A percentile compares a stretch with the other conserved stretches of the same genome.
phyloP scores from a whole-genome alignment of 1,140 invertebrate species.

The Acromyrmex echinatior region DNA sequence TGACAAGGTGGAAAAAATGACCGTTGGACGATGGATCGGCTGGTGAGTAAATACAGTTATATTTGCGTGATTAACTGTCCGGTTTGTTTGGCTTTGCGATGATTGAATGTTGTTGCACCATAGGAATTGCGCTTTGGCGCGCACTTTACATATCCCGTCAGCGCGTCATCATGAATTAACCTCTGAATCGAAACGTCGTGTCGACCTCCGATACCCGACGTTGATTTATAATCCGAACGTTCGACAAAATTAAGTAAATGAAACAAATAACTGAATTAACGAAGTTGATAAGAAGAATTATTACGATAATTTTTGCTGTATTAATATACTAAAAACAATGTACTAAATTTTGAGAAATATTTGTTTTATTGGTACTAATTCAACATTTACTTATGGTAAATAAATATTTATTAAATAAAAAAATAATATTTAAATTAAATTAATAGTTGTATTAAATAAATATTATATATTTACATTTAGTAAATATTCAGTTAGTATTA shows the following conservation, averaged over 20 bases:
- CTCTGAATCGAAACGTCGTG: constrained; percentile 22
- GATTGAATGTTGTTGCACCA: background rate
- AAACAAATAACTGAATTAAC: background rate
- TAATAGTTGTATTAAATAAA: too few relatives aligned
- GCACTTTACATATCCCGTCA: constrained; percentile 1
- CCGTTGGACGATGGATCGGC: background rate
- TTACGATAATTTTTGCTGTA: background rate
- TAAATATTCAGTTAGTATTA: too few relatives aligned
- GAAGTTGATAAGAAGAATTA: background rate
- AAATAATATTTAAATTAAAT: too few relatives aligned
- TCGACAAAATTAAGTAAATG: background rate
- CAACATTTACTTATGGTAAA: too few relatives aligned
- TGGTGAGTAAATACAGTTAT: constrained; percentile 38
- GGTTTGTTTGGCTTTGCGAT: background rate
- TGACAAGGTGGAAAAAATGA: background rate
- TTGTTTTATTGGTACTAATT: background rate
- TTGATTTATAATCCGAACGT: constrained; percentile 28
- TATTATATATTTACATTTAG: too few relatives aligned
- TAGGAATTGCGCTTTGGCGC: constrained; percentile 24
- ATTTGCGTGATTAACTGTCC: constrained; percentile 36
- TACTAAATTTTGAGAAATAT: too few relatives aligned
- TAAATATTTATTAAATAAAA: too few relatives aligned
- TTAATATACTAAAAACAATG: background rate
- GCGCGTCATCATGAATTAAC: constrained; percentile 25
- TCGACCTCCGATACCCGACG: background rate